Base-by-base conservation (phyloP, 2,797 vertebrate species). In the Myiotriccus ornatus region DNA sequence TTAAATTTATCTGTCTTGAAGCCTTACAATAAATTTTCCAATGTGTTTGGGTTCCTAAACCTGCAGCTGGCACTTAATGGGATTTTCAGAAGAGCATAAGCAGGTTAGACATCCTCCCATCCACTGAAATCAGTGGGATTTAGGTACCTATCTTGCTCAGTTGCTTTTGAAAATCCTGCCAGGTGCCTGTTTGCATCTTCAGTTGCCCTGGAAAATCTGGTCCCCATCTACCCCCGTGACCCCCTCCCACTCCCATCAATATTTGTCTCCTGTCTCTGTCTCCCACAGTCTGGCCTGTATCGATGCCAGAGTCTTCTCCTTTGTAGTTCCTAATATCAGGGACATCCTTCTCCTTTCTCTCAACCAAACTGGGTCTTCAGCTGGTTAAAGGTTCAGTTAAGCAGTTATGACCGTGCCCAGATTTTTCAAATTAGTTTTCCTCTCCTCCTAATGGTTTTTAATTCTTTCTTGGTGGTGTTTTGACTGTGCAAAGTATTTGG, bases 81-180 rank as follows among this genome's bases (percentile, higher is more conserved):
- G 94, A 94, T 95, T 97, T 95, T 94, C 77, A 68, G 44, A 96
- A 94, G 86, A 94, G 78, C 84, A 63, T 95, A 93, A 95, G 68
- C 68, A 94, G 92, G 92, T 89, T 95, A 95, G 95, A 63, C 64
- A 47, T 90, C 85, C 73, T 84, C 32, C 53, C 34, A 43, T 87
- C 88, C 70, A 35, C 39, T 49, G 91, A 90, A 91, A 77, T 87
- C 1, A 0, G 22, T 78, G 35, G 73, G 79, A 88, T 95, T 95
- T 92, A 82, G 57, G 65, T 80, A 93, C 69, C 78, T 78, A 16
- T 86, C 39, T 84, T 73, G 46, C 47, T 87, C 57, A 17, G 71
- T 77, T 77, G 69, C 53, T 82, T 90, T 84, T 80, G 79, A 68
- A 93, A 92, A 93, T 83, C 87, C 82, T 90, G 55, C 73, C 83